Percentiles rank a stretch among this genome's conserved stretches.
Conservation (phyloP, 2,888 invertebrate genomes). For the Drosophila mulleri region DNA sequence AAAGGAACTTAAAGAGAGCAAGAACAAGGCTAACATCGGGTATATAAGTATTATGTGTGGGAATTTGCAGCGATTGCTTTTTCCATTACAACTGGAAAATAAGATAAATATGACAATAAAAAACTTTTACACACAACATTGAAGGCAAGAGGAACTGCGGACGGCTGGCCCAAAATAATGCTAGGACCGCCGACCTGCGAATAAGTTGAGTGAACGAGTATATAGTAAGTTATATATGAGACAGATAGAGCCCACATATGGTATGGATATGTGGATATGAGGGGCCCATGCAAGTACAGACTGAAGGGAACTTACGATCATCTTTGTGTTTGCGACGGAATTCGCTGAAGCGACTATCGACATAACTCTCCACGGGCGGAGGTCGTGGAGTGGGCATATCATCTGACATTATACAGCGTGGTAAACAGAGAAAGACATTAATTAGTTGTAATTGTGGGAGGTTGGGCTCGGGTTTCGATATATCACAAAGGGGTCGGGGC, state of each 20-base stretch:
- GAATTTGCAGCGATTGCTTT: slow-evolving; percentile 68
- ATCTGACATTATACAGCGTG: slow-evolving; percentile 60
- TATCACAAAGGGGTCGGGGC: slow-evolving; percentile 30
- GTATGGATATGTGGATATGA: slow-evolving; percentile 16
- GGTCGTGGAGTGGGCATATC: slow-evolving; percentile 84
- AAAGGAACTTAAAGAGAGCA: slow-evolving; percentile 69
- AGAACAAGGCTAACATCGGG: slow-evolving; percentile 70
- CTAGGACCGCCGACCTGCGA: slow-evolving; percentile 53
- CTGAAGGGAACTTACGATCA: slow-evolving; percentile 87
- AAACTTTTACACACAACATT: slow-evolving; percentile 80
- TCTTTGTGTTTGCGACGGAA: slow-evolving; percentile 89
- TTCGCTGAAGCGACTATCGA: slow-evolving; percentile 84
- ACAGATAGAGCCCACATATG: slow-evolving; percentile 18
- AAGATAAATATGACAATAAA: slow-evolving; percentile 65
- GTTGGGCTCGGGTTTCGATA: slow-evolving; percentile 10
- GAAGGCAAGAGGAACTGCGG: slow-evolving; percentile 75
- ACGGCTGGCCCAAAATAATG: slow-evolving; percentile 50
- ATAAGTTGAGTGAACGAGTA: slow-evolving; percentile 35
- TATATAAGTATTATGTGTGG: slow-evolving; percentile 50
- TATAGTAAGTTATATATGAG: slow-evolving; percentile 21
- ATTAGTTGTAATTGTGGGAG: slow-evolving; percentile 46
- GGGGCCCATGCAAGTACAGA: slow-evolving; percentile 47
- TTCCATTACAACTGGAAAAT: slow-evolving; percentile 77
- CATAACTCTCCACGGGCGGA: slow-evolving; percentile 83
- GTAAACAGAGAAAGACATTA: slow-evolving; percentile 17